These are phyloP conservation scores for Heliconius erato DNA, from an alignment of 2,888 invertebrate genomes.

Conservation along the genomic window DNA sequence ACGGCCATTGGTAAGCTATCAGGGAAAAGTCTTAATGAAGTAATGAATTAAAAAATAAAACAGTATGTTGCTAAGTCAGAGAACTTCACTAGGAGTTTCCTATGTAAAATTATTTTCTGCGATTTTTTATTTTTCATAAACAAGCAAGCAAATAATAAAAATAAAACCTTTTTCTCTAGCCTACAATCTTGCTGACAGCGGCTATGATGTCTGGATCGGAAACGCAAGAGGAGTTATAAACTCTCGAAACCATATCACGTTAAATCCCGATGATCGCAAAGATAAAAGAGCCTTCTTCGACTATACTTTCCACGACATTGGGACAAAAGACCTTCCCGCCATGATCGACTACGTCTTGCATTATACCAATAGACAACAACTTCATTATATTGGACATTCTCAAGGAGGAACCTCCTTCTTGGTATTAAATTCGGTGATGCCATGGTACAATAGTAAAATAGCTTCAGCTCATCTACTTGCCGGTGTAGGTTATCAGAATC, in stretches of 20 bases:
- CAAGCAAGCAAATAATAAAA: not conserved
- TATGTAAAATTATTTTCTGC: too few species aligned
- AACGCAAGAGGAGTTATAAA: slow-evolving; percentile 92
- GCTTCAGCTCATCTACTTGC: slow-evolving; percentile 71
- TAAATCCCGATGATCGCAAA: slow-evolving; percentile 63
- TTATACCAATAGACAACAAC: slow-evolving; percentile 60
- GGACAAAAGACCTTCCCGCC: slow-evolving; percentile 66
- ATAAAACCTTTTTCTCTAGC: slow-evolving; percentile 75
- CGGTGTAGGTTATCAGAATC: slow-evolving; percentile 67
- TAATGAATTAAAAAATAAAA: not conserved
- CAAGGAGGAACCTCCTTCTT: slow-evolving; percentile 76
- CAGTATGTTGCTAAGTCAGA: not conserved
- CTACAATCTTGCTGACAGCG: slow-evolving; percentile 88
- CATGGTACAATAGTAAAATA: slow-evolving; percentile 71
- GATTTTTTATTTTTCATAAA: too few species aligned
- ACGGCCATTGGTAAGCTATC: slow-evolving; percentile 56
- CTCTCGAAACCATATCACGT: slow-evolving; percentile 84
- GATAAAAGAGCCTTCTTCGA: slow-evolving; percentile 68
- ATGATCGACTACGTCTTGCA: slow-evolving; percentile 72
- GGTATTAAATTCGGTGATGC: slow-evolving; percentile 64
- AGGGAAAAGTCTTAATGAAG: slow-evolving; percentile 24
- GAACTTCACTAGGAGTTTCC: too few species aligned
- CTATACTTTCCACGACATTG: slow-evolving; percentile 76
- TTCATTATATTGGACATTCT: slow-evolving; percentile 79
- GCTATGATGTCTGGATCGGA: slow-evolving; percentile 93